phyloP scores from a whole-genome alignment of 2,113 vertebrate genomes.

The Lophura nycthemera region DNA sequence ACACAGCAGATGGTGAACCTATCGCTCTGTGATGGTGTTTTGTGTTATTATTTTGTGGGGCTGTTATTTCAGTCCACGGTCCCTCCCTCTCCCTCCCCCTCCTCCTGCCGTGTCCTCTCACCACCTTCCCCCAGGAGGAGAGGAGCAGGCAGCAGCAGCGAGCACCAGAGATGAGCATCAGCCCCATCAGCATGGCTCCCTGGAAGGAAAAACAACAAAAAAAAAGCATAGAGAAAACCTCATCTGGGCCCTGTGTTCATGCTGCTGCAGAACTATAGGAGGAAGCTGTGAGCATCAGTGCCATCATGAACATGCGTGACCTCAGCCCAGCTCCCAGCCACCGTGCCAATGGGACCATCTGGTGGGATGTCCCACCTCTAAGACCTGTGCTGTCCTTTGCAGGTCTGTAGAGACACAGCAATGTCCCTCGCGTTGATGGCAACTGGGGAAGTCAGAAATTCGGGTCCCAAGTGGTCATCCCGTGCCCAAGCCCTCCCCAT shows the following conservation, averaged over 20 bases:
- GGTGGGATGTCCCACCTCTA: background rate
- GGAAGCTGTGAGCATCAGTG: background rate
- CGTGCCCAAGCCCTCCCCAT: accelerated
- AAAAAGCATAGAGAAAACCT: background rate
- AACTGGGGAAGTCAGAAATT: background rate
- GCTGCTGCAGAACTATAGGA: background rate
- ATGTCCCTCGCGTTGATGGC: accelerated
- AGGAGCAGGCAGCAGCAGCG: accelerated
- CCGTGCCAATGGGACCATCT: background rate
- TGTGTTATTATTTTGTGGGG: background rate
- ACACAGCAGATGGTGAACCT: conserved; percentile 69
- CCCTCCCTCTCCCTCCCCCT: background rate
- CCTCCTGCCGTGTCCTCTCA: background rate
- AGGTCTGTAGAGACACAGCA: accelerated
- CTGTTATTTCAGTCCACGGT: conserved; percentile 42
- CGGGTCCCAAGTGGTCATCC: background rate
- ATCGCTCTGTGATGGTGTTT: background rate
- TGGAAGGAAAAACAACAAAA: background rate
- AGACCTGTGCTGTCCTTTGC: background rate
- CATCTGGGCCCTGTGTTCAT: background rate
- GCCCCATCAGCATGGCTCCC: background rate
- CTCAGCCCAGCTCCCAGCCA: background rate
- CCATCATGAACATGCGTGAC: background rate
- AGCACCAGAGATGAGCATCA: accelerated
- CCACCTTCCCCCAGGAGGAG: background rate